These are phyloP conservation scores for Lapara coniferarum DNA, from an alignment of 2,888 invertebrate genomes.

Conservation along the genomic window DNA sequence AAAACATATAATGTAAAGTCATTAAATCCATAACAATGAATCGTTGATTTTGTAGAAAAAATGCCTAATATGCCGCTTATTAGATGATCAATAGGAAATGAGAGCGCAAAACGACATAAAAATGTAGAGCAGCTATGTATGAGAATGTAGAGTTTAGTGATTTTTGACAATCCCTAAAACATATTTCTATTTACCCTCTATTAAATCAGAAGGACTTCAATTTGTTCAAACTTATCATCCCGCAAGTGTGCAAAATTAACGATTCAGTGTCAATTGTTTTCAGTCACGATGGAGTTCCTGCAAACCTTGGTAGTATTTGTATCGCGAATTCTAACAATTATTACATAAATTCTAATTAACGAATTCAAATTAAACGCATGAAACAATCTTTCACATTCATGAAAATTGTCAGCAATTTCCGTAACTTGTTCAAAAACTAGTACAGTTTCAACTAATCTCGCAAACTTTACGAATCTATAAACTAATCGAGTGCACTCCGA, in stretches of 20 bases:
- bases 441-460: neutral
- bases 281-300: neutral
- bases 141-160: no score
- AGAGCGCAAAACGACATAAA: no score
- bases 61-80: no score
- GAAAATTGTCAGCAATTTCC: neutral
- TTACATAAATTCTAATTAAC: neutral
- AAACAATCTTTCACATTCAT: neutral
- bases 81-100: no score
- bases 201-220: no score
- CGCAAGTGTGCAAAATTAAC: neutral
- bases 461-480: slow-evolving; percentile 14
- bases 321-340: neutral
- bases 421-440: neutral
- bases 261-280: slow-evolving; percentile 1
- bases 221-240: neutral
- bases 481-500: neutral
- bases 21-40: no score
- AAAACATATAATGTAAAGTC: no score
- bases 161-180: no score
- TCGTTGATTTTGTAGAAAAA: no score
- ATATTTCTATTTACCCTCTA: no score
- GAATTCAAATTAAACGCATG: neutral
- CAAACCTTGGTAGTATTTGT: neutral
- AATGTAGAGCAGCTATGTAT: no score